A percentile compares a stretch with the other conserved stretches of the same genome.
phyloP scores from a whole-genome alignment of 2,797 vertebrate genomes.

The Gadopsis bispinosus region DNA sequence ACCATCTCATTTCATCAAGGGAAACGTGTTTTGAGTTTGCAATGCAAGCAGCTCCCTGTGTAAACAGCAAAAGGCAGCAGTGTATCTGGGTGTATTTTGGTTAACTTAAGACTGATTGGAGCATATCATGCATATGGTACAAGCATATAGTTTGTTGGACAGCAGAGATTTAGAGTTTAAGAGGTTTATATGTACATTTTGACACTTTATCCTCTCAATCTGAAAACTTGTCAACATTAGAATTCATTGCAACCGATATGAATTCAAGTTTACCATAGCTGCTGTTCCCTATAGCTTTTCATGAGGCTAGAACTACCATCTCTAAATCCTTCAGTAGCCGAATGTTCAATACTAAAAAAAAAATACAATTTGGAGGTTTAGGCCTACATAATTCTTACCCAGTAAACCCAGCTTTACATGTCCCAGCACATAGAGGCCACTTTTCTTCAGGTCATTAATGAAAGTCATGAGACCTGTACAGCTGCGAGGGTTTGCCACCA shows the following conservation, averaged over 20 bases:
- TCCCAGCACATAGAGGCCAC: slow-evolving; percentile 86
- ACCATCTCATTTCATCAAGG: background rate
- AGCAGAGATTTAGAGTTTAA: background rate
- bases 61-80: background rate
- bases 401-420: slow-evolving; percentile 85
- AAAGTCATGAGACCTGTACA: slow-evolving; percentile 82
- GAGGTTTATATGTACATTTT: background rate
- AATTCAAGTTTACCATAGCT: background rate
- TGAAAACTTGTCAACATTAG: background rate
- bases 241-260: background rate
- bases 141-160: background rate
- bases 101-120: background rate
- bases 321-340: background rate
- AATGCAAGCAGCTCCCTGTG: background rate
- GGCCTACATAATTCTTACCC: slow-evolving; percentile 66
- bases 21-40: background rate
- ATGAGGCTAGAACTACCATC: background rate
- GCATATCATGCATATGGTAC: background rate
- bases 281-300: background rate
- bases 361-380: background rate
- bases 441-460: slow-evolving; percentile 88
- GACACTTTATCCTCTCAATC: background rate
- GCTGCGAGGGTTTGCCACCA: slow-evolving; percentile 84
- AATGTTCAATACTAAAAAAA: background rate
- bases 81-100: background rate